Evolutionary conservation across 2,888 invertebrate species (phyloP).

Genomic region (Ochlodes sylvanus): DNA sequence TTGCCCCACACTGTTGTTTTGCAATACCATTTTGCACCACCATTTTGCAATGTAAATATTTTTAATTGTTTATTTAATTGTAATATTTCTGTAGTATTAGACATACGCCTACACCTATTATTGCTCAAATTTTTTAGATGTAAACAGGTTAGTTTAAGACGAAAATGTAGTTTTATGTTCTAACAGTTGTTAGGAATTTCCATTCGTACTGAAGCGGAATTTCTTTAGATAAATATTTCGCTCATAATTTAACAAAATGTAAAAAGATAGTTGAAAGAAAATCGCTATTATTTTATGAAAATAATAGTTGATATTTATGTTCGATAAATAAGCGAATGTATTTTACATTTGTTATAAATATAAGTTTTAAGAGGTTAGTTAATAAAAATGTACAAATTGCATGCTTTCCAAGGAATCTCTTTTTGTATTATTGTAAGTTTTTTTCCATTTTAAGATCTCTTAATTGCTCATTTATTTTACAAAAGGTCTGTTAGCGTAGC

Average conservation of each 20-base stretch:
- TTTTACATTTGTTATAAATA: neutral
- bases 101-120: constrained; percentile 60
- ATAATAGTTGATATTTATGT: neutral
- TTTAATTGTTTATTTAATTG: too few species aligned
- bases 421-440: constrained; percentile 54
- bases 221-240: too few species aligned
- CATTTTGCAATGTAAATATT: too few species aligned
- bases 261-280: constrained; percentile 12
- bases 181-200: too few species aligned
- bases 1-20: too few species aligned
- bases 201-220: too few species aligned
- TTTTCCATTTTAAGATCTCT: constrained; percentile 78
- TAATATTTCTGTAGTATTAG: too few species aligned
- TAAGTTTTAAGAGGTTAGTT: neutral
- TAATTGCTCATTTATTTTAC: constrained; percentile 56
- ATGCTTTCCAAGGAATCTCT: constrained; percentile 84
- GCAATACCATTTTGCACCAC: too few species aligned
- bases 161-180: too few species aligned
- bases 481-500: constrained; percentile 44
- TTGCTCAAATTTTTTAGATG: constrained; percentile 64
- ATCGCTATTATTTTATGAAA: constrained; percentile 34
- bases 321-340: neutral
- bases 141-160: too few species aligned
- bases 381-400: constrained; percentile 65
- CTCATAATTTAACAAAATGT: too few species aligned